Conservation (phyloP, 92 coral and sea anemone genomes). For the Porites divaricata region DNA sequence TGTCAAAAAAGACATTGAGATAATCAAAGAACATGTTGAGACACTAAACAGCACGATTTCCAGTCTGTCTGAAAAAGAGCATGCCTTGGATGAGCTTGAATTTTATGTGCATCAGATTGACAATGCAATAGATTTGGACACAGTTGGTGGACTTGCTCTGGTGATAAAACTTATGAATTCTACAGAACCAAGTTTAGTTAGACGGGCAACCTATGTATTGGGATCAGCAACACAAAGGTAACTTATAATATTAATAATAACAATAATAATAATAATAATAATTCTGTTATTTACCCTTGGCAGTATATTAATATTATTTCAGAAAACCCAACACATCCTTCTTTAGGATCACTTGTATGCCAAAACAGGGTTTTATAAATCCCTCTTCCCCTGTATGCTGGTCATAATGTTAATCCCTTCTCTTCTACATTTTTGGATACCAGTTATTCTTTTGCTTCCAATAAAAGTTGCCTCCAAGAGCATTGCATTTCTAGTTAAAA, state of each 20-base stretch:
- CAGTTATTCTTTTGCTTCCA: no score
- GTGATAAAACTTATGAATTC: slow-evolving; percentile 80
- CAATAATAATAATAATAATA: no score
- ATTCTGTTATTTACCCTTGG: no score
- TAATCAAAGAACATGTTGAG: slow-evolving; percentile 74
- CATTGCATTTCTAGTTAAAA: no score
- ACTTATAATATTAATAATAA: no score
- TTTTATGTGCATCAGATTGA: slow-evolving; percentile 95
- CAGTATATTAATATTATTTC: no score
- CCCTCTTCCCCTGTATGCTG: no score
- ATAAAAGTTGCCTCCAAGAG: no score
- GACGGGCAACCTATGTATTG: slow-evolving; percentile 81
- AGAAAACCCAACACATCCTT: no score
- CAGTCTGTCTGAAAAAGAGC: slow-evolving; percentile 63
- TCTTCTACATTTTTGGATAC: not conserved
- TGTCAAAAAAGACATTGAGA: slow-evolving; percentile 87
- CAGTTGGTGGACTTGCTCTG: slow-evolving; percentile 85
- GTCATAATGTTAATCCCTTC: not conserved
- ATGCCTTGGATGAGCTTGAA: slow-evolving; percentile 89
- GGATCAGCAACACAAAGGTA: slow-evolving; percentile 99
- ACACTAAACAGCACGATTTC: slow-evolving; percentile 68
- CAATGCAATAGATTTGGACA: slow-evolving; percentile 90
- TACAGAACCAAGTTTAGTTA: slow-evolving; percentile 67
- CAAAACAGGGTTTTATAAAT: no score
- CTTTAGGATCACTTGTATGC: no score